These are phyloP conservation scores for Triplophysa yarkandensis DNA, from an alignment of 2,797 vertebrate genomes.

Conservation along the genomic window DNA sequence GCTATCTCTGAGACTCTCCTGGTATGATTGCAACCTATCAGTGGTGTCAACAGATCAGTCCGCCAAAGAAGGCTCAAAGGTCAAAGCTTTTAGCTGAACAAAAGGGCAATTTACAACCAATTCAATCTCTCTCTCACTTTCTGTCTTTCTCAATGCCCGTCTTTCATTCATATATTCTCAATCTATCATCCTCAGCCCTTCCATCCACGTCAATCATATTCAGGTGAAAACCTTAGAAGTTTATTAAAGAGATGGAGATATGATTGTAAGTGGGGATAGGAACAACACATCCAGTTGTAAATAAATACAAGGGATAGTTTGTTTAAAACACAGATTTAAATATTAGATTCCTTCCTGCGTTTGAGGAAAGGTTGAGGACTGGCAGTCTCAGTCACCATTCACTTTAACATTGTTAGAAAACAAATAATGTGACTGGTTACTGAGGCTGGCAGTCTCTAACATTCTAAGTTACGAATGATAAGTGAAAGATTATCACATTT, in stretches of 20 bases:
- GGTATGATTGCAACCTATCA: conserved; percentile 62
- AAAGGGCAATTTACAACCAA: conserved; percentile 56
- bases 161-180: conserved; percentile 34
- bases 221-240: conserved; percentile 25
- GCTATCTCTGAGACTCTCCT: conserved; percentile 66
- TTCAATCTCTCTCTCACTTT: conserved; percentile 24
- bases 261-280: not conserved
- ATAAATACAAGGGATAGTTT: not conserved
- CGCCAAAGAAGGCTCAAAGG: conserved; percentile 71
- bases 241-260: conserved; percentile 1
- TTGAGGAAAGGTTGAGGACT: not conserved
- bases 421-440: not conserved
- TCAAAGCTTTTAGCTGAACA: conserved; percentile 59
- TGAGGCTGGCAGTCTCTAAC: not conserved
- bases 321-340: not conserved
- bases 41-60: conserved; percentile 62
- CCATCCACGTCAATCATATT: conserved; percentile 20
- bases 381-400: not conserved
- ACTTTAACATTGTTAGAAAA: not conserved
- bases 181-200: conserved; percentile 30
- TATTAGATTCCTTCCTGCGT: not conserved
- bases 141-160: conserved; percentile 13
- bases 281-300: not conserved
- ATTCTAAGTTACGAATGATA: not conserved
- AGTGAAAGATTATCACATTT: not conserved